Evolutionary conservation across 2,888 invertebrate species (phyloP), one percentile per base, ranked within the genome.

Genomic region (Chrysotoxum bicinctum): DNA sequence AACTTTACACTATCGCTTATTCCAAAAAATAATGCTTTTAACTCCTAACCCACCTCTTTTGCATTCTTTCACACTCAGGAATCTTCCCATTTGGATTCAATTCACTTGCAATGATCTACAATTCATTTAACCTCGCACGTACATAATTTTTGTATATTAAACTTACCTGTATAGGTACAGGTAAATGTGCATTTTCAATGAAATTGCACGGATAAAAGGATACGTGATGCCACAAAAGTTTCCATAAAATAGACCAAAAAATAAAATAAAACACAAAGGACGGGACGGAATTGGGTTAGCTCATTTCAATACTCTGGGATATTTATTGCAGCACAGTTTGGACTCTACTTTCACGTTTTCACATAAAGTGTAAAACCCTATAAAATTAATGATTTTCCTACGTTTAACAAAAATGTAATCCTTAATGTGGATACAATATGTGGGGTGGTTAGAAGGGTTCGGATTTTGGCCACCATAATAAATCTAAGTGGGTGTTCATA

Each of bases 301-400:
- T 76, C 48, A 58, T 72, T 76, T 76, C 58, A 72, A 70, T 76
- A 32, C 64, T 56, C 21, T 62, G 69, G 14, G 14, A 64, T 43
- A 62, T 80, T 74, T 75, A 62, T 68, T 64, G 16, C 19, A 64
- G n/a, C 23, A 70, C 58, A 16, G 54, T 16, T 58, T 64, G 64
- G 32, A 70, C 40, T 70, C n/a, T 4, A 26, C 16, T 26, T 60
- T 60, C 23, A 40, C 9, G 58, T 48, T 54, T 64, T 30, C 23
- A 50, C 70, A 76, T 56, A 48, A 56, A 75, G 69, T 81, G 69
- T 50, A 81, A 81, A 52, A 50, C 43, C n/a, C 40, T 52, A 66
- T 70, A 66, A 81, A 81, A 81, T 81, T 58, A 58, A 81, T 76
- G 66, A 81, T 70, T 58, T 50, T 21, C 43, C 16, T 52, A 81